Evolutionary conservation across 2,888 invertebrate species (phyloP).

Genomic region (Fragum sueziense): DNA sequence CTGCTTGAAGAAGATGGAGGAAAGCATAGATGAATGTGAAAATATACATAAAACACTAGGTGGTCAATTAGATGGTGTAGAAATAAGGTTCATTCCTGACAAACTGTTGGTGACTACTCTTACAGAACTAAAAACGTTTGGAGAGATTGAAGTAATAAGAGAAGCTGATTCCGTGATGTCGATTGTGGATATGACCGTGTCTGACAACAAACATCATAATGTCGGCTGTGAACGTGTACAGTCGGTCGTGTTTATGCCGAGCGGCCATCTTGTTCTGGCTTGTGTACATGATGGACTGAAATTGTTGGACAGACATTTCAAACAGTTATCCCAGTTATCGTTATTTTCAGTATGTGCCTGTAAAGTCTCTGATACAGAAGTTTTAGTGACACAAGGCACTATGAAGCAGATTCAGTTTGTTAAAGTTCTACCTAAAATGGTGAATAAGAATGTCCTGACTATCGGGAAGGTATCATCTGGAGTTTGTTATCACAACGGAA

Average conservation of each 20-base stretch:
- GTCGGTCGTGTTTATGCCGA: not conserved
- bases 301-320: not conserved
- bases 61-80: not conserved
- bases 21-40: not conserved
- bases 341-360: not conserved
- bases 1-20: not conserved
- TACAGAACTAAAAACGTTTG: not conserved
- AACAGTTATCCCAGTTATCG: not conserved
- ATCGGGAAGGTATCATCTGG: not conserved
- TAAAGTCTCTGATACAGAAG: constrained; percentile 4
- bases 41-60: not conserved
- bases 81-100: not conserved
- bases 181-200: not conserved
- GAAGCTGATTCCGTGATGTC: not conserved
- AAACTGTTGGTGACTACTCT: not conserved
- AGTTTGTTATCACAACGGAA: not conserved
- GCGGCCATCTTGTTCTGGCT: not conserved
- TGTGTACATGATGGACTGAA: not conserved
- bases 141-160: not conserved
- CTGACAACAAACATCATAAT: not conserved
- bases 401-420: not conserved
- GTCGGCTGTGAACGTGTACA: not conserved
- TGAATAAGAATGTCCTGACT: too few relatives aligned
- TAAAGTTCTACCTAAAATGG: not conserved
- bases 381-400: not conserved